A percentile compares a stretch with the other conserved stretches of the same genome.
phyloP scores from a whole-genome alignment of 2,888 invertebrate species.

The Ypsolopha sequella region DNA sequence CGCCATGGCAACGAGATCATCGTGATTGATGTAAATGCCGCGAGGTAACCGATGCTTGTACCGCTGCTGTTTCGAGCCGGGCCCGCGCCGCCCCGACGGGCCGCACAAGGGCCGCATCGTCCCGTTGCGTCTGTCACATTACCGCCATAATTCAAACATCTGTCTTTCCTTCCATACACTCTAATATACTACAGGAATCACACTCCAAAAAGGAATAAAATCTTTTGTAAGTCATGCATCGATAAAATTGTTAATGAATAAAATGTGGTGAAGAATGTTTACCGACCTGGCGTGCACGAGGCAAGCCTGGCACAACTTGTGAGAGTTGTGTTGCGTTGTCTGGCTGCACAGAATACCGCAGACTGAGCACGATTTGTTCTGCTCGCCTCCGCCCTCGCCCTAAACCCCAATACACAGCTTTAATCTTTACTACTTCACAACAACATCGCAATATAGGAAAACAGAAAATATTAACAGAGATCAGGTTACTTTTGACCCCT shows the following conservation, averaged over 20 bases:
- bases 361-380: conserved; percentile 60
- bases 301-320: conserved; percentile 69
- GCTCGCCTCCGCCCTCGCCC: conserved; percentile 59
- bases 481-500: too few relatives aligned
- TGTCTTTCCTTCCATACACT: conserved; percentile 4
- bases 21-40: conserved; percentile 98
- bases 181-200: conserved; percentile 10
- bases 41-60: conserved; percentile 91
- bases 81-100: conserved; percentile 72
- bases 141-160: conserved; percentile 50
- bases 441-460: not conserved
- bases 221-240: not conserved
- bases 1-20: conserved; percentile 94
- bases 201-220: conserved; percentile 15
- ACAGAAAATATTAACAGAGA: too few relatives aligned
- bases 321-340: conserved; percentile 64
- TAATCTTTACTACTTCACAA: conserved; percentile 37
- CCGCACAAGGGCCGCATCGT: conserved; percentile 84
- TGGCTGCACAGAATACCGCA: conserved; percentile 67
- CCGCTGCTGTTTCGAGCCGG: conserved; percentile 60
- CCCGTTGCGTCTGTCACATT: conserved; percentile 81
- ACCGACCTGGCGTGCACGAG: conserved; percentile 72
- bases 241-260: not conserved
- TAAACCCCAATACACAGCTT: conserved; percentile 60
- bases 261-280: conserved; percentile 18